Conservation (phyloP, 92 coral and sea anemone genomes). For the Muricea muricata region DNA sequence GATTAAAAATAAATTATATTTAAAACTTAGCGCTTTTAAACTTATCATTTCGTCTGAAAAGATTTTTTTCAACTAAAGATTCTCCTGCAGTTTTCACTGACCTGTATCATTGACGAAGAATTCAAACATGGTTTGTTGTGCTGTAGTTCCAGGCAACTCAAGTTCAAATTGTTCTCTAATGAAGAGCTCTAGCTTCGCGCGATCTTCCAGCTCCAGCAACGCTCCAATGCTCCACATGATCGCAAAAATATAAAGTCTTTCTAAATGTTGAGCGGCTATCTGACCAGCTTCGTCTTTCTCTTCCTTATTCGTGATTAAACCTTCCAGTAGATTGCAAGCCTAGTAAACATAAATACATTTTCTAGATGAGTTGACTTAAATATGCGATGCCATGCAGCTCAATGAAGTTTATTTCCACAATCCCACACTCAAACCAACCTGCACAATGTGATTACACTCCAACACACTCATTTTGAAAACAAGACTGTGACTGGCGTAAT, state of each 20-base stretch:
- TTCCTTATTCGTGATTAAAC: slow-evolving; percentile 94
- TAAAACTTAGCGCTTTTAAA: too few relatives aligned
- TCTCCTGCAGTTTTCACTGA: too few relatives aligned
- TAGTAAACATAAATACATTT: too few relatives aligned
- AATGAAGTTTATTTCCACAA: too few relatives aligned
- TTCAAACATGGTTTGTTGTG: slow-evolving; percentile 91
- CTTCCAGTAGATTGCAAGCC: slow-evolving; percentile 92
- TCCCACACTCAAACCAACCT: too few relatives aligned
- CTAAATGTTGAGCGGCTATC: slow-evolving; percentile 83
- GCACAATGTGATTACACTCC: slow-evolving; percentile 97
- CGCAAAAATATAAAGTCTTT: slow-evolving; percentile 85
- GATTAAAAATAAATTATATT: too few relatives aligned
- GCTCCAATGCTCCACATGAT: slow-evolving; percentile 99
- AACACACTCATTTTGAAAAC: slow-evolving; percentile 88
- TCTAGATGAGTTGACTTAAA: too few relatives aligned
- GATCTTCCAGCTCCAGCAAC: slow-evolving; percentile 78
- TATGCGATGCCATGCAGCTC: too few relatives aligned
- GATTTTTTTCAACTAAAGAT: too few relatives aligned
- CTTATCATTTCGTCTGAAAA: too few relatives aligned
- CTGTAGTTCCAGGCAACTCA: slow-evolving; percentile 74
- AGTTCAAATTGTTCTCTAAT: slow-evolving; percentile 65
- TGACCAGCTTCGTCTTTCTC: slow-evolving; percentile 91
- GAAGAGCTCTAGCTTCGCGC: slow-evolving; percentile 73
- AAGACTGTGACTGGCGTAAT: slow-evolving; percentile 71
- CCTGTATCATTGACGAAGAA: slow-evolving; percentile 87